phyloP scores from a whole-genome alignment of 2,797 vertebrate genomes.

The Ficedula albicollis region DNA sequence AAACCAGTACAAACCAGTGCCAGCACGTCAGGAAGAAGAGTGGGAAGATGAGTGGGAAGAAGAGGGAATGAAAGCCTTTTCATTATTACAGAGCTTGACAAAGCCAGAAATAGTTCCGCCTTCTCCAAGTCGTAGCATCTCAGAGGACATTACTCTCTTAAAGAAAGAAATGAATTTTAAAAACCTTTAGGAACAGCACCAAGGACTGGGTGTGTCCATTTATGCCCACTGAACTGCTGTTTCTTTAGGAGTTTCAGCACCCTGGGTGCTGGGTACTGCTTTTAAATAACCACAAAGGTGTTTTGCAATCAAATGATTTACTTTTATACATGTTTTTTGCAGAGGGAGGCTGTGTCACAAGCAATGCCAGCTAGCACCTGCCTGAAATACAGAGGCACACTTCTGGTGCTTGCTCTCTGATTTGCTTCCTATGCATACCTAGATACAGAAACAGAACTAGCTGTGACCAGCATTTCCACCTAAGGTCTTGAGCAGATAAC shows the following conservation, averaged over 20 bases:
- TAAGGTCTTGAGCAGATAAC: conserved; percentile 46
- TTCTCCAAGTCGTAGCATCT: neutral
- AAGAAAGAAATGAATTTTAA: neutral
- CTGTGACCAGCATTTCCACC: conserved; percentile 36
- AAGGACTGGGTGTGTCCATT: neutral
- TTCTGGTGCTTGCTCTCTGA: neutral
- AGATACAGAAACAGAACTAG: conserved; percentile 18
- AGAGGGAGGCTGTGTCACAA: neutral
- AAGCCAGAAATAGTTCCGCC: neutral
- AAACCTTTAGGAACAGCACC: neutral
- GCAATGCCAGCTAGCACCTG: neutral
- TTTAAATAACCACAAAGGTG: neutral
- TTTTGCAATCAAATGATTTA: neutral
- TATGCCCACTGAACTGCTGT: neutral
- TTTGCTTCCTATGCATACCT: conserved; percentile 21
- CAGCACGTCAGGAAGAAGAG: neutral
- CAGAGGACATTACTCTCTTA: neutral
- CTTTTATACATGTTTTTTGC: neutral
- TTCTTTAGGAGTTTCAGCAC: neutral
- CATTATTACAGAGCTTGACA: neutral
- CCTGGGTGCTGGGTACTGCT: neutral
- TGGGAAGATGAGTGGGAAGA: neutral
- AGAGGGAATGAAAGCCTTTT: neutral
- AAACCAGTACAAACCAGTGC: neutral
- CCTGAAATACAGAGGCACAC: neutral